Base-by-base conservation (phyloP, 2,888 invertebrate genomes). In the Hemicrepidius hirtus region DNA sequence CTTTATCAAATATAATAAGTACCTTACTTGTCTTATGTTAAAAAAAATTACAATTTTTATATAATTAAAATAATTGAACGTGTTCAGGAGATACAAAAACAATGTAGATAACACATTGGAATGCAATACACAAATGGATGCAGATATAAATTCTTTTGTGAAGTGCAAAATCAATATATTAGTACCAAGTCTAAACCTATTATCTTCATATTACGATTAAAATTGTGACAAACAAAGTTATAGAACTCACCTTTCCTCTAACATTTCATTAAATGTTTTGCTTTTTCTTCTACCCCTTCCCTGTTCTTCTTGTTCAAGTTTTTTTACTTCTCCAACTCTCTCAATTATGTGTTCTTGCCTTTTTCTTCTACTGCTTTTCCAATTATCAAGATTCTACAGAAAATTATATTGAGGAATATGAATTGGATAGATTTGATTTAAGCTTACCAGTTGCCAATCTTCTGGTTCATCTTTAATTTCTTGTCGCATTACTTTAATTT, bases 211-310 rank as follows among this genome's bases (percentile, higher is more conserved):
- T n/a, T 40, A 13, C 40, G 10, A 40, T 40, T 10, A 13, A 28
- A 4, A 28, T 41, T 16, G 13, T 6, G 1, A 41, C 13, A 13
- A n/a, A n/a, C 12, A 6, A 2, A 37, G 10, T 6, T 6, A 13
- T 4, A 40, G n/a, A 40, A 32, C 32, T 32, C 83, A 93, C 92
- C 95, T 91, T 87, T 95, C 96, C 86, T 96, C 95, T 88, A 96
- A 91, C 93, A 97, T 97, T 88, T 97, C 97, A 84, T 93, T 95
- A 90, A 97, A 97, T 76, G 97, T 97, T 89, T 97, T 97, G 87
- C 92, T 94, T 89, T 93, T 94, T 81, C 93, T 90, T 80, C 94
- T 90, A 78, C 88, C 87, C 85, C 93, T 90, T 84, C 90, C 91
- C 84, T 82, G 80, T 80, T 95, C 95, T 85, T 92, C 90, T 78